Conservation (phyloP, 2,888 invertebrate genomes). For the Sarcophaga variegata region DNA sequence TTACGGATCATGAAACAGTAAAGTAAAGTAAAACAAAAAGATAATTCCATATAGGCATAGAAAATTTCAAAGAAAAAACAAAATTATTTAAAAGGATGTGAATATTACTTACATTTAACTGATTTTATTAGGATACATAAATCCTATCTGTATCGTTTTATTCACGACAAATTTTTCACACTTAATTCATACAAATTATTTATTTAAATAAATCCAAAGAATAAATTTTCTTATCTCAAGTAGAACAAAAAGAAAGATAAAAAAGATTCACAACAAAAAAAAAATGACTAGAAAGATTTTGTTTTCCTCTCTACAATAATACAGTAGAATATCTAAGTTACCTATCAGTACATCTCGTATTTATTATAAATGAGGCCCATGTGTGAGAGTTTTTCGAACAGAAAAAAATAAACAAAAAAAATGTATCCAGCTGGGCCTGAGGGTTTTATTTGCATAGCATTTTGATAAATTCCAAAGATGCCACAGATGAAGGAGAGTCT, state of each 20-base stretch:
- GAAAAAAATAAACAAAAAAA: background rate
- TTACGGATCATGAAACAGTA: too few relatives aligned
- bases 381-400: background rate
- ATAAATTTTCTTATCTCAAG: constrained; percentile 34
- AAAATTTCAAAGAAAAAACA: constrained; percentile 1
- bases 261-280: background rate
- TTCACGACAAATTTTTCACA: background rate
- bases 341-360: too few relatives aligned
- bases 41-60: background rate
- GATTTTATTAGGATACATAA: too few relatives aligned
- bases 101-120: too few relatives aligned
- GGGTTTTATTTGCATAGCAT: constrained; percentile 21
- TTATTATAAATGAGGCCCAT: too few relatives aligned
- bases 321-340: too few relatives aligned
- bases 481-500: background rate
- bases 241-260: constrained; percentile 8
- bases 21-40: too few relatives aligned
- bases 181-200: constrained; percentile 28
- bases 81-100: too few relatives aligned
- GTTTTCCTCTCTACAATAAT: background rate
- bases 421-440: constrained; percentile 34
- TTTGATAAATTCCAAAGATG: constrained; percentile 29
- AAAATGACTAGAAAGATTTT: too few relatives aligned
- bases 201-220: constrained; percentile 47
- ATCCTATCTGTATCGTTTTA: too few relatives aligned